Percentiles rank a stretch among this genome's conserved stretches.
Conservation (phyloP, 1,140 invertebrate genomes). For the Sesamia nonagrioides region DNA sequence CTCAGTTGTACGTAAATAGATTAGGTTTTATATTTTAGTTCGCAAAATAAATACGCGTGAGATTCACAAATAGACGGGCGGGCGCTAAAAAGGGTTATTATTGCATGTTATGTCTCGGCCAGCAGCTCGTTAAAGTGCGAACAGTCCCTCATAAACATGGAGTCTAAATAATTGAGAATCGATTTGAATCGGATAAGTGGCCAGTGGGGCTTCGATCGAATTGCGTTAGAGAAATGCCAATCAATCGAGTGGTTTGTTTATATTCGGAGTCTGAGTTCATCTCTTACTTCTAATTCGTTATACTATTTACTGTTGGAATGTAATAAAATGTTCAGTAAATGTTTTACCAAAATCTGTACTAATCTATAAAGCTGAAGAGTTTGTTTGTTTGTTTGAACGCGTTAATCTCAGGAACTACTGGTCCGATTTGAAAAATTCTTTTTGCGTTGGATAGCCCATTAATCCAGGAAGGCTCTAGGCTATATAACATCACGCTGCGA, state of each 20-base stretch:
- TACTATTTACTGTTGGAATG: neutral
- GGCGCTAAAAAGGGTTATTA: conserved; percentile 16
- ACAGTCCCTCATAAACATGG: conserved; percentile 1
- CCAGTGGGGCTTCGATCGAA: conserved; percentile 17
- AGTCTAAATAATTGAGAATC: conserved; percentile 23
- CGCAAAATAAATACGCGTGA: conserved; percentile 15
- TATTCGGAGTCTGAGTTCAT: neutral
- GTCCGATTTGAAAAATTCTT: too few species aligned
- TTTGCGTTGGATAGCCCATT: too few species aligned
- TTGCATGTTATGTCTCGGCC: conserved; percentile 18
- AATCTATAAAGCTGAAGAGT: too few species aligned
- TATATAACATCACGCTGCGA: too few species aligned
- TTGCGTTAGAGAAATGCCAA: conserved; percentile 25
- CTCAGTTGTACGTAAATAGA: neutral
- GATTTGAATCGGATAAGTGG: conserved; percentile 52
- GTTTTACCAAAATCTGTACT: too few species aligned
- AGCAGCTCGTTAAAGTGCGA: conserved; percentile 28
- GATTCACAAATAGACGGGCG: conserved; percentile 13
- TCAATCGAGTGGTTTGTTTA: conserved; percentile 35
- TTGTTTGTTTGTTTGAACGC: too few species aligned
- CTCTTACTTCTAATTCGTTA: neutral
- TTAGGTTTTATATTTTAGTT: neutral
- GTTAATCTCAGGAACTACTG: too few species aligned
- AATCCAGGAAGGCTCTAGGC: too few species aligned
- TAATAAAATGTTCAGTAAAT: neutral